These are phyloP conservation scores for Xiphophorus couchianus DNA, from an alignment of 2,113 vertebrate species.

Conservation along the genomic window DNA sequence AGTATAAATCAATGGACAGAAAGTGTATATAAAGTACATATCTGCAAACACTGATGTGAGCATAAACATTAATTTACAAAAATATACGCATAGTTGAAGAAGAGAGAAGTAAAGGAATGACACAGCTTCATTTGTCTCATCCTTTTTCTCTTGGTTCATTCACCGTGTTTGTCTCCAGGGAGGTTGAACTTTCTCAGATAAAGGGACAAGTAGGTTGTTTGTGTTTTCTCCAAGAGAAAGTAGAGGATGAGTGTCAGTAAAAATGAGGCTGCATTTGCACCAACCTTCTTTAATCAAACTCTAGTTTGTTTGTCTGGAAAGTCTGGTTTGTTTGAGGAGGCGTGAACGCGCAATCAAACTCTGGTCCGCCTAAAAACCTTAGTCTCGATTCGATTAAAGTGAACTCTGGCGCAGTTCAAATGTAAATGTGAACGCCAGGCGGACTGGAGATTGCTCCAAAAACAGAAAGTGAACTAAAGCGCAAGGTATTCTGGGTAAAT, in stretches of 20 bases:
- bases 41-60: slow-evolving; percentile 16
- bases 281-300: too few relatives aligned
- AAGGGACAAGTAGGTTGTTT: slow-evolving; percentile 30
- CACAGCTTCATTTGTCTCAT: slow-evolving; percentile 47
- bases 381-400: too few relatives aligned
- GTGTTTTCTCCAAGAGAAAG: slow-evolving; percentile 19
- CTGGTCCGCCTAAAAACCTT: too few relatives aligned
- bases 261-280: too few relatives aligned
- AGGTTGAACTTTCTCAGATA: slow-evolving; percentile 63
- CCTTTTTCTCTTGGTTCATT: slow-evolving; percentile 17
- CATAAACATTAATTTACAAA: neutral
- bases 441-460: too few relatives aligned
- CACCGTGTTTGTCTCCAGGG: slow-evolving; percentile 34
- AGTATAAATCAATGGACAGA: slow-evolving; percentile 44
- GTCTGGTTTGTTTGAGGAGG: too few relatives aligned
- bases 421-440: too few relatives aligned
- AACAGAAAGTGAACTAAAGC: too few relatives aligned
- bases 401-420: too few relatives aligned
- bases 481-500: too few relatives aligned
- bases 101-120: slow-evolving; percentile 23
- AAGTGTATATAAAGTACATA: slow-evolving; percentile 20
- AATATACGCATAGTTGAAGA: neutral
- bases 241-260: neutral
- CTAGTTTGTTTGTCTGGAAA: too few relatives aligned
- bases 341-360: too few relatives aligned